Evolutionary conservation across 2,797 vertebrate genomes (phyloP).

Genomic region (Oreonectes daqikongensis): DNA sequence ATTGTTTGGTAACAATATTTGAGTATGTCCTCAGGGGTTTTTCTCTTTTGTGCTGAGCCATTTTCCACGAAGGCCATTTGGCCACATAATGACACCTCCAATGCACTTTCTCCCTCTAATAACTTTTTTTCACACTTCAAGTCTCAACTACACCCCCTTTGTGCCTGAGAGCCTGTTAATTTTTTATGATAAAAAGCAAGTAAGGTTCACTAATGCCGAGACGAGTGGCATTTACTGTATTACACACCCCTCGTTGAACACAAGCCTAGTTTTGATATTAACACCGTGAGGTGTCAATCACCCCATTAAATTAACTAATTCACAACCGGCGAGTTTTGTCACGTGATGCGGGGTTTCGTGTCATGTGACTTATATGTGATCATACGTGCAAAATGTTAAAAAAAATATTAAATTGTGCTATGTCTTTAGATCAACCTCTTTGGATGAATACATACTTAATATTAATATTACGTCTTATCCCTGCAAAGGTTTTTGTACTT

Average conservation of each 20-base stretch:
- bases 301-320: slow-evolving; percentile 9
- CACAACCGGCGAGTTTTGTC: background rate
- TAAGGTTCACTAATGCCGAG: slow-evolving; percentile 41
- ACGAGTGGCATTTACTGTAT: slow-evolving; percentile 36
- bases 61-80: slow-evolving; percentile 65
- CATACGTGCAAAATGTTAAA: too few relatives aligned
- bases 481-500: background rate
- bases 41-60: slow-evolving; percentile 60
- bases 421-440: too few relatives aligned
- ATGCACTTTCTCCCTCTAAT: slow-evolving; percentile 88
- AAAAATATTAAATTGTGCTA: too few relatives aligned
- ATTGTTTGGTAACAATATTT: slow-evolving; percentile 67
- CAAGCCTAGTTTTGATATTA: slow-evolving; percentile 32
- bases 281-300: slow-evolving; percentile 28
- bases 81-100: slow-evolving; percentile 82
- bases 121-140: slow-evolving; percentile 61
- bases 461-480: background rate
- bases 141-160: slow-evolving; percentile 54
- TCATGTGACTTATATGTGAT: background rate
- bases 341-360: background rate
- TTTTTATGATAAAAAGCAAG: slow-evolving; percentile 51
- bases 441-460: background rate
- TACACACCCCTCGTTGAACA: slow-evolving; percentile 30
- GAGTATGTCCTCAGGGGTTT: slow-evolving; percentile 61
- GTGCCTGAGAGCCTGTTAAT: slow-evolving; percentile 56